These are phyloP conservation scores for Heliconius erato DNA, from an alignment of 2,888 invertebrate genomes.

Conservation along the genomic window DNA sequence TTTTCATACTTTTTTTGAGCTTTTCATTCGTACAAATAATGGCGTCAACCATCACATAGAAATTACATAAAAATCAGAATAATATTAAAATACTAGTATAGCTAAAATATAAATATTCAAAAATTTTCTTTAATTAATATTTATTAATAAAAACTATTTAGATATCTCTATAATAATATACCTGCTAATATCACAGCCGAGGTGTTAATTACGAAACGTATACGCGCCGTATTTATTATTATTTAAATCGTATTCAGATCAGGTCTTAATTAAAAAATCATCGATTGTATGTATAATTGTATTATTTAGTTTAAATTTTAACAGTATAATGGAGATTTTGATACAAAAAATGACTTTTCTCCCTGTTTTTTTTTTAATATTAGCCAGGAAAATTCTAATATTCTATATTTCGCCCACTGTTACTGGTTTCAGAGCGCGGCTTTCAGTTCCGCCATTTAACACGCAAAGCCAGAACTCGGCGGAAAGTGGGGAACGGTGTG, in stretches of 20 bases:
- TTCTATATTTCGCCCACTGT: too few species aligned
- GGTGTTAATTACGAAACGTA: slow-evolving; percentile 18
- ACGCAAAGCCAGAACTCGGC: too few species aligned
- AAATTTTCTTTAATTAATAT: neutral
- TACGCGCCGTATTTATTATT: neutral
- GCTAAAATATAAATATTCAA: neutral
- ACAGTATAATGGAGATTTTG: neutral
- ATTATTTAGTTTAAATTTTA: slow-evolving; percentile 7
- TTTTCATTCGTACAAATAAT: too few species aligned
- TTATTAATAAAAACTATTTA: neutral
- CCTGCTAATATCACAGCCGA: neutral
- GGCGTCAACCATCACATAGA: too few species aligned
- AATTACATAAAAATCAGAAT: too few species aligned
- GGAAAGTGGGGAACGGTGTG: too few species aligned
- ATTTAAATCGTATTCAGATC: slow-evolving; percentile 10
- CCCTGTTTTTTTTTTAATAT: neutral
- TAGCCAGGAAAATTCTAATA: too few species aligned
- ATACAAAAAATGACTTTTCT: neutral
- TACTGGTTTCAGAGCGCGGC: too few species aligned
- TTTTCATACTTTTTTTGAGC: too few species aligned
- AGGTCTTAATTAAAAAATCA: slow-evolving; percentile 11
- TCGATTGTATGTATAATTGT: slow-evolving; percentile 1
- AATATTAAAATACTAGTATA: neutral
- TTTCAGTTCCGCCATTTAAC: too few species aligned
- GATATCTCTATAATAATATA: neutral